A percentile compares a stretch with the other conserved stretches of the same genome.
Evolutionary conservation across 2,888 invertebrate species (phyloP).

Genomic region (Liodrosophila aerea): DNA sequence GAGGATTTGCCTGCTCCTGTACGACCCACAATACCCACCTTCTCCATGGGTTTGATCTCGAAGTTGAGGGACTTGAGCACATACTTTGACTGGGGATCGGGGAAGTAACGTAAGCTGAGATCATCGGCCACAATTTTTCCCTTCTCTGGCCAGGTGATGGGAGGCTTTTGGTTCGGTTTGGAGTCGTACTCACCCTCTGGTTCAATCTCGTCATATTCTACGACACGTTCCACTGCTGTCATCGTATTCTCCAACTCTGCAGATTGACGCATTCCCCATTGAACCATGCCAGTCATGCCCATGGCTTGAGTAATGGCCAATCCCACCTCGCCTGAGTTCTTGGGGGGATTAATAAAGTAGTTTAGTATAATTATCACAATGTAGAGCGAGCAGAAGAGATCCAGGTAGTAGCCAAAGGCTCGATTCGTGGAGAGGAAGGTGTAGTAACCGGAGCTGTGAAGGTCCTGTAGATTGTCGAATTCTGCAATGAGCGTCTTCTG

Average conservation of each 20-base stretch:
- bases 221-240: conserved; percentile 92
- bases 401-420: conserved; percentile 96
- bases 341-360: conserved; percentile 88
- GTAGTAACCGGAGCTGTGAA: conserved; percentile 96
- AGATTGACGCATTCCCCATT: conserved; percentile 95
- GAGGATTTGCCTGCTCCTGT: conserved; percentile 90
- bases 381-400: conserved; percentile 93
- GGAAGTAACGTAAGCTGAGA: conserved; percentile 88
- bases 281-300: conserved; percentile 86
- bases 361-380: conserved; percentile 92
- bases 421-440: conserved; percentile 93
- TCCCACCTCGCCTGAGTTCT: conserved; percentile 89
- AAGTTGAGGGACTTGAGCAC: conserved; percentile 89
- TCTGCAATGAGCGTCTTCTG: conserved; percentile 90
- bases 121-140: conserved; percentile 87
- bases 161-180: conserved; percentile 86
- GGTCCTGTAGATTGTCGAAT: conserved; percentile 91
- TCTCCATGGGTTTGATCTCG: conserved; percentile 85
- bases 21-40: conserved; percentile 88
- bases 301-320: conserved; percentile 91
- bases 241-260: conserved; percentile 94
- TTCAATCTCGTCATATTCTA: conserved; percentile 85
- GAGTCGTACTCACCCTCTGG: conserved; percentile 85
- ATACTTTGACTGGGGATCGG: conserved; percentile 85
- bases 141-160: conserved; percentile 87